Base-by-base conservation (phyloP, 2,888 invertebrate genomes). In the Lepidochrysops patricia region DNA sequence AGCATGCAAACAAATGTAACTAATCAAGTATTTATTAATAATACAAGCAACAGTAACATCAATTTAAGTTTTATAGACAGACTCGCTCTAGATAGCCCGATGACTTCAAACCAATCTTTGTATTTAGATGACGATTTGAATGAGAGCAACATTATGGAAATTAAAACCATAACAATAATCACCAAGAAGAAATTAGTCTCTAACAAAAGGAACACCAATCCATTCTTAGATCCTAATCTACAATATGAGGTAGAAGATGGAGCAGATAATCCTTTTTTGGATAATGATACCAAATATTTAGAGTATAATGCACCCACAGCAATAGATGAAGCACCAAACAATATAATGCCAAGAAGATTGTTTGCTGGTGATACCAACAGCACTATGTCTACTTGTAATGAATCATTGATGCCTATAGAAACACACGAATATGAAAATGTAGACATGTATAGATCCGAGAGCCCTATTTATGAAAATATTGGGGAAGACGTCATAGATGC, bases 101-200 rank as follows among this genome's bases (percentile, higher is more conserved):
- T 75, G 57, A 54, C 71, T 1, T 83, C 87, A 0, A 84, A 86
- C 27, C 82, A 82, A 66, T 87, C 88, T 0, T 65, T 90, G 13
- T 85, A 78, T 62, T 73, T 86, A 1, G 90, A 90, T 61, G 90
- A 90, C 67, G 90, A 90, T 69, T 73, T 90, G 49, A 90, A 90
- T 65, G 90, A 90, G 70, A 90, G 90, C 61, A 90, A 90, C 63
- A 90, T 90, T 23, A 90, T 90, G 90, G 90, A 90, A 66, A 89
- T 90, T 1, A 90, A 90, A 77, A 88, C 89, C 1, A 89, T 90
- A 1, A 89, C 88, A 50, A 84, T 87, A 9, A 82, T 89, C 15
- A 87, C 87, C 0, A 89, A 85, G 62, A 88, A 84, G 68, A 86
- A 84, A 65, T 66, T 75, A 15, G 64, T 80, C 6, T 61, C 68